phyloP scores from a whole-genome alignment of 2,113 vertebrate species.

The Otis tarda region DNA sequence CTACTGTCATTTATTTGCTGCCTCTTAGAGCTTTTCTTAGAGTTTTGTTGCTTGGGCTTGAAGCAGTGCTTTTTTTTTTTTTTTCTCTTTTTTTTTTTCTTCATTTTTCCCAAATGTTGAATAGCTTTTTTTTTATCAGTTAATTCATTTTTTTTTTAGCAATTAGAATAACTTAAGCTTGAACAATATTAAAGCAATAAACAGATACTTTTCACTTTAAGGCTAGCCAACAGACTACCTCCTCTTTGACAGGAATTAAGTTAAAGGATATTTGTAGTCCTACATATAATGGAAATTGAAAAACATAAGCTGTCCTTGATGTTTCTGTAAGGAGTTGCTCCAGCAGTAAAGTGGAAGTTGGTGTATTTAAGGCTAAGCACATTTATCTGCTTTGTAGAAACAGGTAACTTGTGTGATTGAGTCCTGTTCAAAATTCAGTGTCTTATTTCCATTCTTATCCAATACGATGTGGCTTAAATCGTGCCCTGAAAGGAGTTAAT shows the following conservation, averaged over 20 bases:
- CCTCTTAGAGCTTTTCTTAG: not conserved
- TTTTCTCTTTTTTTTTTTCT: not conserved
- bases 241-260: not conserved
- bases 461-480: not conserved
- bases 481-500: not conserved
- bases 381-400: not conserved
- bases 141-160: not conserved
- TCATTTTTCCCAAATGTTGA: fast-evolving
- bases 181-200: not conserved
- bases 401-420: not conserved
- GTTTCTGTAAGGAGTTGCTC: not conserved
- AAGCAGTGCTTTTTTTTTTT: not conserved
- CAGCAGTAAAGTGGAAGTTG: not conserved
- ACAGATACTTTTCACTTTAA: not conserved
- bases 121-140: not conserved
- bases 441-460: not conserved
- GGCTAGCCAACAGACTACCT: not conserved
- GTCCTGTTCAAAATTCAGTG: not conserved
- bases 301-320: not conserved
- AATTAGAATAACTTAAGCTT: not conserved
- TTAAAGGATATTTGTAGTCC: not conserved
- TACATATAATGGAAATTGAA: not conserved
- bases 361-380: not conserved
- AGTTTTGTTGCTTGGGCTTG: not conserved
- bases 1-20: not conserved